phyloP scores from a whole-genome alignment of 2,797 vertebrate genomes.

The Sebastes paucispinis region DNA sequence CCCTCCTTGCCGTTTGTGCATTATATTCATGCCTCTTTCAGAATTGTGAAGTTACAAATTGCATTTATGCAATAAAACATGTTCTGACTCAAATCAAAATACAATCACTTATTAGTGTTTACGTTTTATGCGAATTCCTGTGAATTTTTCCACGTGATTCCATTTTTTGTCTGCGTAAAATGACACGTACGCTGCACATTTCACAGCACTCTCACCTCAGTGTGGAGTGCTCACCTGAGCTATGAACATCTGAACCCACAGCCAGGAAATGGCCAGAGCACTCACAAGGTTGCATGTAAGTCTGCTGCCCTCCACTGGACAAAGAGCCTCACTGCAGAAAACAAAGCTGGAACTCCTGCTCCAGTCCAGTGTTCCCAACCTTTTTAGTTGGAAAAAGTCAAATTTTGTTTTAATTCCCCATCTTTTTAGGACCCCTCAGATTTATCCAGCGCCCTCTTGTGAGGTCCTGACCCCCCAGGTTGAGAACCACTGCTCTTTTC shows the following conservation, averaged over 20 bases:
- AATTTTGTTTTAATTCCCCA: not conserved
- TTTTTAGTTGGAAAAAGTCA: fast-evolving
- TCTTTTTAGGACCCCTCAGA: not conserved
- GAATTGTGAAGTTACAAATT: not conserved
- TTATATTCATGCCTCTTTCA: not conserved
- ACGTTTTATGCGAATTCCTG: not conserved
- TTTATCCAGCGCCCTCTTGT: not conserved
- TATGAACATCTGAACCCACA: not conserved
- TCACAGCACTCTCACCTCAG: constrained; percentile 15
- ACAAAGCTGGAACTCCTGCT: not conserved
- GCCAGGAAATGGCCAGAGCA: not conserved
- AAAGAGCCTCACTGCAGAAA: constrained; percentile 23
- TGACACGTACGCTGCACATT: constrained; percentile 11
- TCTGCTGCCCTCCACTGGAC: constrained; percentile 70
- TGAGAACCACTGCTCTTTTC: not conserved
- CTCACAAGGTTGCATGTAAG: constrained; percentile 3
- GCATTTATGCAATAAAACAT: not conserved
- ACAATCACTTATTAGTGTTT: not conserved
- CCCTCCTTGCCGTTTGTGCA: not conserved
- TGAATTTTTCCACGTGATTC: not conserved
- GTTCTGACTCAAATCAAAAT: not conserved
- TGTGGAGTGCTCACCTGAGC: constrained; percentile 19
- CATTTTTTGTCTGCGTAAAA: not conserved
- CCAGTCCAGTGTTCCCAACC: not conserved
- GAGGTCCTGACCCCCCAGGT: not conserved